phyloP scores from a whole-genome alignment of 1,140 invertebrate species.

The Goniozus legneri region DNA sequence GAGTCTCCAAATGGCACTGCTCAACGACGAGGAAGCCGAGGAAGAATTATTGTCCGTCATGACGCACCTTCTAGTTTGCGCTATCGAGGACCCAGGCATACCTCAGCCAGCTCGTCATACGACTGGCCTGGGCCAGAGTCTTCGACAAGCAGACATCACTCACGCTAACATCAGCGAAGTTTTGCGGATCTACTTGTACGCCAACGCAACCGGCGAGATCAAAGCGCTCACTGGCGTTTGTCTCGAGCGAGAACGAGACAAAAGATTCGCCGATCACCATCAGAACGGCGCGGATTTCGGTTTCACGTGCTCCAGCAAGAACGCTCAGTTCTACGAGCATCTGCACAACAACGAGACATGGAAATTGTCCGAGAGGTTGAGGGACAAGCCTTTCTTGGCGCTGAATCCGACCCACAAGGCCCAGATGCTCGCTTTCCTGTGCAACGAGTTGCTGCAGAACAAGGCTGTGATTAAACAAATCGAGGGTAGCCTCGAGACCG shows the following conservation, averaged over 20 bases:
- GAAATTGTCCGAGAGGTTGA: constrained; percentile 70
- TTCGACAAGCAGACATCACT: constrained; percentile 88
- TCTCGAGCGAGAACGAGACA: constrained; percentile 73
- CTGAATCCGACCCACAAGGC: constrained; percentile 83
- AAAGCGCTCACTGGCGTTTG: constrained; percentile 75
- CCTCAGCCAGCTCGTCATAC: constrained; percentile 83
- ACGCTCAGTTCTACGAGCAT: constrained; percentile 72
- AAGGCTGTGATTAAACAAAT: constrained; percentile 81
- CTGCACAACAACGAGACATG: constrained; percentile 73
- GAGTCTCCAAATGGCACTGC: constrained; percentile 79
- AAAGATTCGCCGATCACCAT: constrained; percentile 74
- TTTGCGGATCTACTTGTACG: constrained; percentile 82
- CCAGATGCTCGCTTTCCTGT: constrained; percentile 83
- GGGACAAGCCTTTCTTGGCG: constrained; percentile 79
- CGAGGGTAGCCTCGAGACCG: constrained; percentile 71
- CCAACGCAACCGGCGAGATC: constrained; percentile 80
- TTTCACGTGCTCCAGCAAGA: constrained; percentile 64
- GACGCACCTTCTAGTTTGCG: constrained; percentile 85
- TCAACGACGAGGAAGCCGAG: constrained; percentile 81
- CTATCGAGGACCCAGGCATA: constrained; percentile 92
- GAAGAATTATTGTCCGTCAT: constrained; percentile 85
- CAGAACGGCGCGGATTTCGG: constrained; percentile 67
- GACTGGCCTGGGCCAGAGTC: constrained; percentile 83
- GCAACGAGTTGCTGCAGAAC: constrained; percentile 91
- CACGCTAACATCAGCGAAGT: constrained; percentile 90